A percentile compares a stretch with the other conserved stretches of the same genome.
phyloP scores from a whole-genome alignment of 2,797 vertebrate species.

The Artibeus jamaicensis region DNA sequence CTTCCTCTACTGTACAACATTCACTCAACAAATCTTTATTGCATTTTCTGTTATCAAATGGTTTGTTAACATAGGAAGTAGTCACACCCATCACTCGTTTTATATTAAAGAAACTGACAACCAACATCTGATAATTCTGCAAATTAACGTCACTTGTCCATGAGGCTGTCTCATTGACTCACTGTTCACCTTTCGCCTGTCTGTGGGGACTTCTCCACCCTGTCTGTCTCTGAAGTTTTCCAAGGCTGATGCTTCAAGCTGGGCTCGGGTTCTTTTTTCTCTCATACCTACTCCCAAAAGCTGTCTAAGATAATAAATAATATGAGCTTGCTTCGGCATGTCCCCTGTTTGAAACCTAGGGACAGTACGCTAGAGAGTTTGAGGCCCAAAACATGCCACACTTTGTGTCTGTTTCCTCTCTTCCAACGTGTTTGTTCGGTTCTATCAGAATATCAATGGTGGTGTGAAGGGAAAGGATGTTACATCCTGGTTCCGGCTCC shows the following conservation, averaged over 20 bases:
- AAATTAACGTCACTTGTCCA: not conserved
- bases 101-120: not conserved
- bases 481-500: not conserved
- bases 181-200: conserved; percentile 14
- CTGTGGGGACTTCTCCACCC: not conserved
- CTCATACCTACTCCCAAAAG: not conserved
- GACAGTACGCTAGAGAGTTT: not conserved
- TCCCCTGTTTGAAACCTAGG: not conserved
- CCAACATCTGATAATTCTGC: not conserved
- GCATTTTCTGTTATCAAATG: not conserved
- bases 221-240: not conserved
- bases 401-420: not conserved
- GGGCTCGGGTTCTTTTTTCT: not conserved
- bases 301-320: not conserved
- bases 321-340: not conserved
- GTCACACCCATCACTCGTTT: not conserved
- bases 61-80: not conserved
- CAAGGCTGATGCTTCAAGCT: not conserved
- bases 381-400: not conserved
- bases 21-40: not conserved
- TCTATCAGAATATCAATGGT: not conserved
- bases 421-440: not conserved
- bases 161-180: conserved; percentile 14
- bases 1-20: not conserved
- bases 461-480: not conserved